Evolutionary conservation across 92 coral and sea anemone genomes (phyloP).

Genomic region (Epizoanthus fatuus): DNA sequence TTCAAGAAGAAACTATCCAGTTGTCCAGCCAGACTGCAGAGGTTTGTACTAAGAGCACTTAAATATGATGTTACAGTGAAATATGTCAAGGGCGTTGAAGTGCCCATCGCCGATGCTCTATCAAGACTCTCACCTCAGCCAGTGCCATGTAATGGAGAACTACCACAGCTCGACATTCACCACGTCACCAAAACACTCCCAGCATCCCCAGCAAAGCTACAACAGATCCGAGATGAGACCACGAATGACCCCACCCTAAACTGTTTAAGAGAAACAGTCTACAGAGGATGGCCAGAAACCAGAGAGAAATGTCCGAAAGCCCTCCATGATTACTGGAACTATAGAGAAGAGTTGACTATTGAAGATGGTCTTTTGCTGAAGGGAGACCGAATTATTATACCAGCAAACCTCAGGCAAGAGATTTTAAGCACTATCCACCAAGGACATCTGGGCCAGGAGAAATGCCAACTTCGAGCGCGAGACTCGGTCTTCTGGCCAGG

Average conservation of each 20-base stretch:
- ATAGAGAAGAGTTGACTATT: slow-evolving; percentile 67
- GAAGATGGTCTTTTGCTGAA: slow-evolving; percentile 61
- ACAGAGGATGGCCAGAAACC: slow-evolving; percentile 52
- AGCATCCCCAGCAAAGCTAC: slow-evolving; percentile 49
- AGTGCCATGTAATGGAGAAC: background rate
- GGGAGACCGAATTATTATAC: slow-evolving; percentile 49
- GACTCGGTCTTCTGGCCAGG: slow-evolving; percentile 57
- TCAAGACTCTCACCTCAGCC: slow-evolving; percentile 64
- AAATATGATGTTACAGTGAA: slow-evolving; percentile 61
- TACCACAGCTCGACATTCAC: slow-evolving; percentile 44
- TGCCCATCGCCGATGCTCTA: slow-evolving; percentile 66
- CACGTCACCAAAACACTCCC: slow-evolving; percentile 35
- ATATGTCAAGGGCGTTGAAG: slow-evolving; percentile 65
- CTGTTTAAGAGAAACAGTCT: slow-evolving; percentile 35
- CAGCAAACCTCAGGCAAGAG: slow-evolving; percentile 13
- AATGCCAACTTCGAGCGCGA: slow-evolving; percentile 15
- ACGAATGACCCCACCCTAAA: slow-evolving; percentile 40
- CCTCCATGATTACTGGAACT: slow-evolving; percentile 76
- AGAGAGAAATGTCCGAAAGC: slow-evolving; percentile 45
- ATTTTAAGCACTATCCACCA: slow-evolving; percentile 51
- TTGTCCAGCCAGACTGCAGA: slow-evolving; percentile 71
- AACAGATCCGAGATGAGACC: slow-evolving; percentile 65
- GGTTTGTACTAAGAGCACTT: slow-evolving; percentile 60
- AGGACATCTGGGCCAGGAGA: slow-evolving; percentile 50
- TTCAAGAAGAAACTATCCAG: slow-evolving; percentile 60